These are phyloP conservation scores for Anthonomus grandis DNA, from an alignment of 1,140 invertebrate species.

Conservation along the genomic window DNA sequence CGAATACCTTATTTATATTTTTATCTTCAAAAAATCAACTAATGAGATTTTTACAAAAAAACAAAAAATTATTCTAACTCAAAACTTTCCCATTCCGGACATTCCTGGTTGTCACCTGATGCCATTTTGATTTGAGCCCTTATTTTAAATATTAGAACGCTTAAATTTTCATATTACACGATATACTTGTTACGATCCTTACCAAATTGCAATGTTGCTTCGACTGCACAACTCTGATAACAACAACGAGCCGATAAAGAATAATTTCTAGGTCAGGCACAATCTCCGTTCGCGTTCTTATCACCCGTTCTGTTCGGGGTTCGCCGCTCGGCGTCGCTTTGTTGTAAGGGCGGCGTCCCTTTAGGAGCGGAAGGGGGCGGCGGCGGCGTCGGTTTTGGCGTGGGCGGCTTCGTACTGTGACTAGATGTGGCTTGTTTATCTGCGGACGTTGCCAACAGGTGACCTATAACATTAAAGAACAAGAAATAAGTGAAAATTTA, in stretches of 20 bases:
- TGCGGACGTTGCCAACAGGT: not conserved
- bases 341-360: slow-evolving; percentile 20
- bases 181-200: too few species aligned
- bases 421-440: slow-evolving; percentile 21
- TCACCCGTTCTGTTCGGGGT: slow-evolving; percentile 13
- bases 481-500: not conserved
- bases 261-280: slow-evolving; percentile 45
- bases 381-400: slow-evolving; percentile 33
- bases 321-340: not conserved
- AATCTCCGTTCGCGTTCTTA: slow-evolving; percentile 41
- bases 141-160: too few species aligned
- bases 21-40: too few species aligned
- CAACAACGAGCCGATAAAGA: not conserved
- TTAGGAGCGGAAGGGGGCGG: slow-evolving; percentile 27
- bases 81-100: too few species aligned
- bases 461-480: slow-evolving; percentile 5
- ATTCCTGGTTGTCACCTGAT: too few species aligned
- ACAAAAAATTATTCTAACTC: too few species aligned
- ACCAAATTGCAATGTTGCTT: too few species aligned
- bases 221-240: not conserved
- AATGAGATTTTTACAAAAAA: too few species aligned
- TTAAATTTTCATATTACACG: too few species aligned
- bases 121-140: too few species aligned
- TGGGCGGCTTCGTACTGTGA: slow-evolving; percentile 31
- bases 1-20: too few species aligned